Base-by-base conservation (phyloP, 1,140 invertebrate species). In the Coelopa frigida region DNA sequence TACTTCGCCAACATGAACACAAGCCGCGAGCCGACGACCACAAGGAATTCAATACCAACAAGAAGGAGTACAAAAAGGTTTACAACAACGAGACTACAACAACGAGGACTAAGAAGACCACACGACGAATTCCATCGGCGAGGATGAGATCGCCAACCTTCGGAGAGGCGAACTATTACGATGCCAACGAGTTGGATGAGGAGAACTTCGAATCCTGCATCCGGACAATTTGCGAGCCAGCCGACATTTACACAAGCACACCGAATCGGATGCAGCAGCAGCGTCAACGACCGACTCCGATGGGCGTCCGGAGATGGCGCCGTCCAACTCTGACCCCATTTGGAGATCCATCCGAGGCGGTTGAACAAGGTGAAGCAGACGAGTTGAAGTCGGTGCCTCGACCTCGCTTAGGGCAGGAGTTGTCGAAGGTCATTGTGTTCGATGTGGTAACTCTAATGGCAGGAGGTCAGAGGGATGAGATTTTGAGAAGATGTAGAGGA, bases 361-460 rank as follows among this genome's bases (percentile, higher is more conserved):
- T 48, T 55, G 4, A 53, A 40, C 24, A 49, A 64, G 32, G 56
- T 60, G 33, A 51, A 57, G 38, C 26, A 46, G 47, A 48, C 50
- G 6, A 55, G n/a, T n/a, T 68, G 11, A 56, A 55, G 18, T 42
- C 56, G 38, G 55, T 63, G 17, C 59, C 59, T 51, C 57, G 72
- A 98, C 94, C 0, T 94, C 94, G 78, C n/a, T 93, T 98, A 65
- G 95, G 94, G 1, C 94, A 97, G 70, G 94, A 98, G 72, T 71
- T 98, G 7, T 85, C 94, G 1, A 98, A 97, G 72, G 72, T 98
- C 20, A 95, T 93, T 1, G 82, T 95, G 23, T 93, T 94, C 81
- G 94, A 98, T 71, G 72, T 94, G 72, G 84, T 93, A 51, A 68
- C 63, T 50, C 11, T n/a, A n/a, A n/a, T n/a, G n/a, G n/a, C n/a